phyloP scores from a whole-genome alignment of 2,113 vertebrate species.

The Aspidoscelis tigris region DNA sequence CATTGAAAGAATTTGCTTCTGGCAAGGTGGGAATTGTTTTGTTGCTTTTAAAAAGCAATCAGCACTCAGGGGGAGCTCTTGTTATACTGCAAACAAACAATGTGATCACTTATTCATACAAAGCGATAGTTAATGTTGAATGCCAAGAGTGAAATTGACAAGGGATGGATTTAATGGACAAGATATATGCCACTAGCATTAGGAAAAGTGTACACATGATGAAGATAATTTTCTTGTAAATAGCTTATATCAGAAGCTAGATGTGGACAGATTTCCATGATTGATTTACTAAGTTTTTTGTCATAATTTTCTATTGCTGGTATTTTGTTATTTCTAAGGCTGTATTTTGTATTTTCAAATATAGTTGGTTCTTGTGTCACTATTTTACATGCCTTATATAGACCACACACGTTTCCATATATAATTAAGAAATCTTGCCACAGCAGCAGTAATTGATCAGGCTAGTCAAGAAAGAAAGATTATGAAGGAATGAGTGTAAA shows the following conservation, averaged over 20 bases:
- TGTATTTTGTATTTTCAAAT: too few species aligned
- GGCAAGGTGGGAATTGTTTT: background rate
- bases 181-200: background rate
- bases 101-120: conserved; percentile 7
- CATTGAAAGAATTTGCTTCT: conserved; percentile 11
- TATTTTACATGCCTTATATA: background rate
- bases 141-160: background rate
- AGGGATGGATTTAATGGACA: background rate
- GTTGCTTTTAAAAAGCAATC: conserved; percentile 1
- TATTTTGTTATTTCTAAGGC: too few species aligned
- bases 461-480: too few species aligned
- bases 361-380: background rate
- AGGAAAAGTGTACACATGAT: background rate
- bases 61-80: conserved; percentile 21
- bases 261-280: background rate
- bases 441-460: too few species aligned
- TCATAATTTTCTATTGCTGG: background rate
- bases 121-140: background rate
- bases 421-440: background rate
- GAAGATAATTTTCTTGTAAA: background rate
- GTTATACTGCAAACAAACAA: conserved; percentile 19
- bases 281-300: background rate
- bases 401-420: background rate
- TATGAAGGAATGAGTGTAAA: too few species aligned
- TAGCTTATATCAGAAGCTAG: background rate